A percentile compares a stretch with the other conserved stretches of the same genome.
These are phyloP conservation scores for Pimpla rufipes DNA, from an alignment of 2,888 invertebrate genomes.

Conservation along the genomic window DNA sequence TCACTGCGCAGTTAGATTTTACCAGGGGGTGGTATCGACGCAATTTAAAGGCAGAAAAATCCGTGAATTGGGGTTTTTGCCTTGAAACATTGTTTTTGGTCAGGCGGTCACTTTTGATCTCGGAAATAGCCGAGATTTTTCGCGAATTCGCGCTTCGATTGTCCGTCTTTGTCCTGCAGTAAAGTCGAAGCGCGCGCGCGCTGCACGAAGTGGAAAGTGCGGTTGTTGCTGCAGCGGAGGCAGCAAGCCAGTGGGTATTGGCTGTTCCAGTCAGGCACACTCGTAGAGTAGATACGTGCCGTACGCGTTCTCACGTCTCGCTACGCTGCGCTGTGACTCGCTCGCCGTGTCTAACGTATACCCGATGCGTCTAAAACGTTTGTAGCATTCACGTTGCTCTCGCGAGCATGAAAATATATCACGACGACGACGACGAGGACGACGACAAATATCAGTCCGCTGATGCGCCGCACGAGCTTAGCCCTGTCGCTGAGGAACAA, in stretches of 20 bases:
- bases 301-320: conserved; percentile 29
- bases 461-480: conserved; percentile 16
- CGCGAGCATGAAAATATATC: conserved; percentile 57
- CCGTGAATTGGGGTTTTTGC: too few species aligned
- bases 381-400: conserved; percentile 26
- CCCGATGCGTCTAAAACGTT: conserved; percentile 39
- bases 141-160: conserved; percentile 20
- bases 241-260: conserved; percentile 39
- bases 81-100: too few species aligned
- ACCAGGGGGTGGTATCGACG: too few species aligned
- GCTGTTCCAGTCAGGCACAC: conserved; percentile 62
- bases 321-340: not conserved
- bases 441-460: conserved; percentile 61
- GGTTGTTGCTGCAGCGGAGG: conserved; percentile 33
- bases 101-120: not conserved
- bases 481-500: conserved; percentile 8
- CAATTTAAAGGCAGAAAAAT: too few species aligned
- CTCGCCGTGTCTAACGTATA: conserved; percentile 47
- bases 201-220: not conserved
- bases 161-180: not conserved
- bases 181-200: not conserved
- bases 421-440: conserved; percentile 38
- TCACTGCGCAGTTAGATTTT: too few species aligned
- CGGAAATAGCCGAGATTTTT: not conserved
- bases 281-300: conserved; percentile 59